These are phyloP conservation scores for Euzophera pinguis DNA, from an alignment of 2,888 invertebrate genomes.

Conservation along the genomic window DNA sequence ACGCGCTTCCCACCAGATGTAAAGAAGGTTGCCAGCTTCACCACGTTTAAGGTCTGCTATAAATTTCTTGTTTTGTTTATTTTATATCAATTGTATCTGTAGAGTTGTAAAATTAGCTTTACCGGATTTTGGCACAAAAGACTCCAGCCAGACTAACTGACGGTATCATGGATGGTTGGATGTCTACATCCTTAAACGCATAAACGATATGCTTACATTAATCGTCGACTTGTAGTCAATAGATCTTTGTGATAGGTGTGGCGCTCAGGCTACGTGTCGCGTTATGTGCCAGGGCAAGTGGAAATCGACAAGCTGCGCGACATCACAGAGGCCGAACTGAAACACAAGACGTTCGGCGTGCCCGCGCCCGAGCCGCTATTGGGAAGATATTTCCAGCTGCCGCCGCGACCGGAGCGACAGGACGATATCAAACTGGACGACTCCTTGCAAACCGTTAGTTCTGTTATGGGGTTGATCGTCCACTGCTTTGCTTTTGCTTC, in stretches of 20 bases:
- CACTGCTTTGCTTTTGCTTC: too few relatives aligned
- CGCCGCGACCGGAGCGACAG: constrained; percentile 69
- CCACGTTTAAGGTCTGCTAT: constrained; percentile 82
- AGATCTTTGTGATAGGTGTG: constrained; percentile 46
- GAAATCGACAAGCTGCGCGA: constrained; percentile 58
- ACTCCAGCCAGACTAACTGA: too few relatives aligned
- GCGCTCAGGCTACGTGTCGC: constrained; percentile 71
- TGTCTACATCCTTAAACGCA: too few relatives aligned
- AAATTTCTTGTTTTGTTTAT: too few relatives aligned
- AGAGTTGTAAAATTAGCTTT: too few relatives aligned
- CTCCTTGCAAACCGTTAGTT: constrained; percentile 71
- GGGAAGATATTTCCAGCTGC: constrained; percentile 79
- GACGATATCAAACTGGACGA: constrained; percentile 80
- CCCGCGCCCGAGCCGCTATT: constrained; percentile 78
- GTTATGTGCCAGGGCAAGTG: constrained; percentile 71
- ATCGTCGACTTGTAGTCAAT: too few relatives aligned
- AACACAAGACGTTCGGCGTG: constrained; percentile 73
- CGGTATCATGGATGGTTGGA: too few relatives aligned
- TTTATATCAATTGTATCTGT: too few relatives aligned
- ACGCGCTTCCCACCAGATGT: constrained; percentile 86
- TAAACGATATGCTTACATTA: too few relatives aligned
- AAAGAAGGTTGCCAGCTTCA: constrained; percentile 85
- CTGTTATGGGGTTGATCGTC: neutral
- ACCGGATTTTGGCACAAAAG: too few relatives aligned
- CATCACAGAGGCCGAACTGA: constrained; percentile 61